phyloP scores from a whole-genome alignment of 2,888 invertebrate genomes.

The Monochamus alternatus region DNA sequence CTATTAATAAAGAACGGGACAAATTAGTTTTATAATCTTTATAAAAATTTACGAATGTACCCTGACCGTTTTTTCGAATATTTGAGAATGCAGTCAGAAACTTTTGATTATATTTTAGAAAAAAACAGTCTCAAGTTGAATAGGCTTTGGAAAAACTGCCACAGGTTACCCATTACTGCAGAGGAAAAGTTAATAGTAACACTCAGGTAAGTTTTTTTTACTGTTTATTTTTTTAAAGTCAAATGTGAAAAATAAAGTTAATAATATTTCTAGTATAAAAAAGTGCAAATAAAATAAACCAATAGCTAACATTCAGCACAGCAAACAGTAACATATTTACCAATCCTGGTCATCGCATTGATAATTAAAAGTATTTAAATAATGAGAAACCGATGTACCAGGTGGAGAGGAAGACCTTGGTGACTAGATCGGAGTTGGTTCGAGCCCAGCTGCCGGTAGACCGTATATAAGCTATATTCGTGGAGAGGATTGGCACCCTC shows the following conservation, averaged over 20 bases:
- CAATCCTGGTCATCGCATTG: background rate
- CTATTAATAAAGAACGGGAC: too few species aligned
- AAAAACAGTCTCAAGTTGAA: background rate
- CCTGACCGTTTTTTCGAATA: background rate
- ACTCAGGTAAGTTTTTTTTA: conserved; percentile 2
- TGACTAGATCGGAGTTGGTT: too few species aligned
- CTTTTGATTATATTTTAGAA: conserved; percentile 14
- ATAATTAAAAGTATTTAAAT: background rate
- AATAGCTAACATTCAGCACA: too few species aligned
- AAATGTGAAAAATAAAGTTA: conserved; percentile 7
- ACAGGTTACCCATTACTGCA: conserved; percentile 4
- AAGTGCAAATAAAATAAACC: background rate
- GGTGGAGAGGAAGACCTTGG: background rate
- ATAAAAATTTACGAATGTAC: too few species aligned
- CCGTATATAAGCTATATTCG: too few species aligned
- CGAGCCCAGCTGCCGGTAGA: too few species aligned
- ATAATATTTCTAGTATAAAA: background rate
- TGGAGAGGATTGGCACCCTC: too few species aligned
- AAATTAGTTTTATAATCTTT: too few species aligned
- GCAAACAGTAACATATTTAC: too few species aligned
- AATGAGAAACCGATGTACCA: background rate
- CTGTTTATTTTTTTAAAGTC: conserved; percentile 13
- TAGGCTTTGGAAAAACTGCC: conserved; percentile 5
- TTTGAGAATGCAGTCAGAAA: background rate
- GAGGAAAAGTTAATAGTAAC: conserved; percentile 3